Evolutionary conservation across 2,113 vertebrate genomes (phyloP).

Genomic region (Rhabdomys dilectus): DNA sequence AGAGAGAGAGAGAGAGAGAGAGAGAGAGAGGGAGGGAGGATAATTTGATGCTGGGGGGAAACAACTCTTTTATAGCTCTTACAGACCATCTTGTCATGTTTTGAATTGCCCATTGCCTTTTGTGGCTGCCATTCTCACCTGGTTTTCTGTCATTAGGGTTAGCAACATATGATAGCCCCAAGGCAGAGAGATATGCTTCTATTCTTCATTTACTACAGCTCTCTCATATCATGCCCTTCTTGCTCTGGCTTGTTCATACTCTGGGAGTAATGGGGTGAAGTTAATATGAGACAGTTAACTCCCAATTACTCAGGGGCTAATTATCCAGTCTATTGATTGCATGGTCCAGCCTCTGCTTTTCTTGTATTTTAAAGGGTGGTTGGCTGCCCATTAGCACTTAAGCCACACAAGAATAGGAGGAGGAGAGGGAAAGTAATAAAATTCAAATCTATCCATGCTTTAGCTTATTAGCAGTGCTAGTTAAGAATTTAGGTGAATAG

Average conservation of each 20-base stretch:
- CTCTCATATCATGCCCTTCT: constrained; percentile 49
- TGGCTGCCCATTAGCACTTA: constrained; percentile 73
- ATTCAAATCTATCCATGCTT: constrained; percentile 71
- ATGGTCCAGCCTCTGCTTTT: constrained; percentile 71
- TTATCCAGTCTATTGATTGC: constrained; percentile 81
- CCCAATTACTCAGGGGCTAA: constrained; percentile 80
- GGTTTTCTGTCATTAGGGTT: not conserved
- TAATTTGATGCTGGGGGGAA: constrained; percentile 50
- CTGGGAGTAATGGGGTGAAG: constrained; percentile 78
- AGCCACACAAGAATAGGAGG: constrained; percentile 49
- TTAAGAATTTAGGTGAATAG: constrained; percentile 64
- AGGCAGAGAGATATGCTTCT: constrained; percentile 37
- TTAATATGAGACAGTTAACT: constrained; percentile 80
- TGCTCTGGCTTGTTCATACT: constrained; percentile 74
- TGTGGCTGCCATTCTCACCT: constrained; percentile 31
- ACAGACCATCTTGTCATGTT: constrained; percentile 38
- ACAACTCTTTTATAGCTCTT: constrained; percentile 58
- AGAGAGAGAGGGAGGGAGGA: not conserved
- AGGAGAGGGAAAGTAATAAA: constrained; percentile 74
- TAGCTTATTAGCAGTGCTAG: constrained; percentile 70
- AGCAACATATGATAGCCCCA: not conserved
- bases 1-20: not conserved
- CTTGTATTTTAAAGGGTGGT: constrained; percentile 75
- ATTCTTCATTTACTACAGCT: not conserved
- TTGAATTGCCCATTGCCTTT: constrained; percentile 43